Evolutionary conservation across 2,113 vertebrate species (phyloP).

Genomic region (Chaetodon trifascialis): DNA sequence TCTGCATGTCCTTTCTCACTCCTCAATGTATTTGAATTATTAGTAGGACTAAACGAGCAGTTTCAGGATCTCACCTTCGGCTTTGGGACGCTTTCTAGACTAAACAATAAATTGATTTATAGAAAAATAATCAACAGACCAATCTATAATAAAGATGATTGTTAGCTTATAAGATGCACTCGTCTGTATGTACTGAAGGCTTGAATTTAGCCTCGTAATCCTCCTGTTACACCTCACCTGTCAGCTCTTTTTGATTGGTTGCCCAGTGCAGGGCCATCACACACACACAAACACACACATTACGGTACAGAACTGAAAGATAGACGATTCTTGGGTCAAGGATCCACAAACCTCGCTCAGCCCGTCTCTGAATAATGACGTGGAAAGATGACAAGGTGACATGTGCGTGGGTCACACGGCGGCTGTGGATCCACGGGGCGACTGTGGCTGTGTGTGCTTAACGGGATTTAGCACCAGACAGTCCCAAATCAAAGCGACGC

Average conservation of each 20-base stretch:
- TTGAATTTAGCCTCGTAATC: neutral
- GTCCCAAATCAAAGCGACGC: neutral
- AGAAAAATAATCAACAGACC: neutral
- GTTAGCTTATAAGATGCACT: neutral
- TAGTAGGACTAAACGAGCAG: neutral
- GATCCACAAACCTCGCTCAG: neutral
- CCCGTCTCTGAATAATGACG: slow-evolving; percentile 1
- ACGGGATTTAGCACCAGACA: neutral
- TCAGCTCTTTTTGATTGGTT: neutral
- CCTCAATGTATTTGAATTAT: neutral
- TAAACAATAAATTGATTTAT: neutral
- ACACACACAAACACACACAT: neutral
- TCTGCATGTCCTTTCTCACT: neutral
- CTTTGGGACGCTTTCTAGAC: neutral
- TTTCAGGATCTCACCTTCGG: neutral
- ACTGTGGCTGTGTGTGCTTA: neutral
- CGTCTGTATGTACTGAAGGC: neutral
- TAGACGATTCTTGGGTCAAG: neutral
- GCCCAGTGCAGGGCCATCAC: neutral
- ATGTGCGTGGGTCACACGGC: neutral
- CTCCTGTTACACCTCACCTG: neutral
- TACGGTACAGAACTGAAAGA: neutral
- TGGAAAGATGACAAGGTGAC: neutral
- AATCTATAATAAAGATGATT: neutral
- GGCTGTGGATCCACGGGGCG: neutral